phyloP scores from a whole-genome alignment of 2,113 vertebrate genomes.

The Pseudorasbora parva region DNA sequence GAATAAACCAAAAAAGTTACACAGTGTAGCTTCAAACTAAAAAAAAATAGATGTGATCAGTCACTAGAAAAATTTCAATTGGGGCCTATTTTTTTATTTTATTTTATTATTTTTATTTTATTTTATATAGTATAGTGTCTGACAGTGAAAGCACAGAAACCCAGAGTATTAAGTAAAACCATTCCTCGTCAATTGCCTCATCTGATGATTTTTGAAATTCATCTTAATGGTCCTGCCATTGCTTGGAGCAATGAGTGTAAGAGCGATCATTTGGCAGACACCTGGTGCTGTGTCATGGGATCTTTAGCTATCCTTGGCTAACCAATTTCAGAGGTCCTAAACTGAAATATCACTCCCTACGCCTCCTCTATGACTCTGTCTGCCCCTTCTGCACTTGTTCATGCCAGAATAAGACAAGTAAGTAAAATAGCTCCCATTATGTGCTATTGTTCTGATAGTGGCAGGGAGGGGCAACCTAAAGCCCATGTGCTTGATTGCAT shows the following conservation, averaged over 20 bases:
- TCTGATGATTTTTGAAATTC: background rate
- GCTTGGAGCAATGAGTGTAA: background rate
- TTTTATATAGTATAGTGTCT: too few species aligned
- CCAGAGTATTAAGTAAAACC: too few species aligned
- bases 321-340: background rate
- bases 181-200: background rate
- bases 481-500: constrained; percentile 83
- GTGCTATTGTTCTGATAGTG: constrained; percentile 50
- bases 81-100: too few species aligned
- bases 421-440: constrained; percentile 30
- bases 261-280: background rate
- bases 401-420: background rate
- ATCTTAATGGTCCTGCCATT: background rate
- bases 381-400: background rate
- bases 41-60: too few species aligned
- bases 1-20: too few species aligned
- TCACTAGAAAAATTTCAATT: too few species aligned
- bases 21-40: too few species aligned
- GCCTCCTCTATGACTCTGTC: background rate
- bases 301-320: background rate
- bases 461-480: constrained; percentile 70
- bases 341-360: background rate
- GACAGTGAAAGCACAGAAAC: too few species aligned
- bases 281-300: background rate
- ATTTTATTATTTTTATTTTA: too few species aligned